Base-by-base conservation (phyloP, 2,113 vertebrate species). In the Coregonus clupeaformis region DNA sequence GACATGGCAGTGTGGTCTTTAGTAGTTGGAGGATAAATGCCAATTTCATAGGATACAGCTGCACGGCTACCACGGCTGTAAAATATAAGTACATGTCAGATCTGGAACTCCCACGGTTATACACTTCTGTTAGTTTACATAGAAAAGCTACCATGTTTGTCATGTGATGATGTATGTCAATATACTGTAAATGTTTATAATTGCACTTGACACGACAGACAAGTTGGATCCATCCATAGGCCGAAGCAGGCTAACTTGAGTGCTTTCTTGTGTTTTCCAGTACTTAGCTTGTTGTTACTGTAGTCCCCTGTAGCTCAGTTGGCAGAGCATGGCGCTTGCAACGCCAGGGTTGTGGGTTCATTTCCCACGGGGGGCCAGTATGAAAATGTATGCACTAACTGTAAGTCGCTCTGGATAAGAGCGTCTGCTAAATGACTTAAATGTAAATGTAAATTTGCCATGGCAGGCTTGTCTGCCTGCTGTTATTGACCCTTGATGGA, bases 1-100 rank as follows among this genome's bases (percentile, higher is more conserved):
- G 22, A 18, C 73, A 77, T 73, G 49, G 4, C 18, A 47, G 13
- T 7, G 1, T 45, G 42, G 67, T 22, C 62, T 81, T 75, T 71
- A 36, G 45, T 80, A 45, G 49, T 18, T 18, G 68, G 68, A 29
- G 16, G 47, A 30, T 45, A 6, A 47, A 68, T 72, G 20, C 6
- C 30, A 45, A 18, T 63, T 67, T 70, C 55, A 20, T 52, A 49
- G 12, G 42, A 30, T 49, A 69, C 4, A 60, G 20, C 42, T 45
- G 52, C 25, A 29, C 6, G 11, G 30, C 18, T 18, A 63, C n/a
- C 66, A 11, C 16, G 20, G 36, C 4, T 65, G 2, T 20, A 3
- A 67, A 32, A 67, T 25, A 42, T 11, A 62, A n/a, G 16, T n/a
- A 3, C 0, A 20, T 22, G 16, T 62, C 22, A n/a, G 2, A 22